Percentiles rank a stretch among this genome's conserved stretches.
Conservation (phyloP, 2,113 vertebrate genomes). For the Nerophis ophidion region DNA sequence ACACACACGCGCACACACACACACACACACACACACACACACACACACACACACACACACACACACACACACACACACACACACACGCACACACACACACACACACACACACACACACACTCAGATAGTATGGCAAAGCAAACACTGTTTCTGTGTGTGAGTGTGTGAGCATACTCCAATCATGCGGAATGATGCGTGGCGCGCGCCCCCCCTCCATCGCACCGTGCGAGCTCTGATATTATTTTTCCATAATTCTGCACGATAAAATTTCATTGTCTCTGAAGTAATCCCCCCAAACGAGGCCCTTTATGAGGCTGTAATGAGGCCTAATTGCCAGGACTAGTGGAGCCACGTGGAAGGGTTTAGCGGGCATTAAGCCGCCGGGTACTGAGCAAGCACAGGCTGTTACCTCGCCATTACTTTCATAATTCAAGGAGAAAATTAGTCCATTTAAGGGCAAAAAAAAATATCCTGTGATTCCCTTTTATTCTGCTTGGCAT, state of each 20-base stretch:
- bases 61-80: conserved; percentile 21
- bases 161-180: conserved; percentile 50
- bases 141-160: conserved; percentile 27
- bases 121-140: conserved; percentile 50
- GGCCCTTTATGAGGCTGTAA: conserved; percentile 99
- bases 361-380: conserved; percentile 97
- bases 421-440: conserved; percentile 99
- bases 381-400: conserved; percentile 88
- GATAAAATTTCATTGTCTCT: conserved; percentile 98
- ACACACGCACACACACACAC: conserved; percentile 22
- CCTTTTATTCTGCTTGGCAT: conserved; percentile 80
- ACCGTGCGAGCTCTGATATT: conserved; percentile 78
- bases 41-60: conserved; percentile 27
- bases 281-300: conserved; percentile 96
- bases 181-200: conserved; percentile 80
- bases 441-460: conserved; percentile 94
- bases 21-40: conserved; percentile 28
- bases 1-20: conserved; percentile 24
- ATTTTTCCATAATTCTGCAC: conserved; percentile 93
- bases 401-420: conserved; percentile 97
- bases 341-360: conserved; percentile 99
- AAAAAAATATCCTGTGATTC: conserved; percentile 80
- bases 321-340: conserved; percentile 97
- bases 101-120: conserved; percentile 31
- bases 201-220: conserved; percentile 75